Base-by-base conservation (phyloP, 2,888 invertebrate genomes). In the Sinohyriopsis cumingii region DNA sequence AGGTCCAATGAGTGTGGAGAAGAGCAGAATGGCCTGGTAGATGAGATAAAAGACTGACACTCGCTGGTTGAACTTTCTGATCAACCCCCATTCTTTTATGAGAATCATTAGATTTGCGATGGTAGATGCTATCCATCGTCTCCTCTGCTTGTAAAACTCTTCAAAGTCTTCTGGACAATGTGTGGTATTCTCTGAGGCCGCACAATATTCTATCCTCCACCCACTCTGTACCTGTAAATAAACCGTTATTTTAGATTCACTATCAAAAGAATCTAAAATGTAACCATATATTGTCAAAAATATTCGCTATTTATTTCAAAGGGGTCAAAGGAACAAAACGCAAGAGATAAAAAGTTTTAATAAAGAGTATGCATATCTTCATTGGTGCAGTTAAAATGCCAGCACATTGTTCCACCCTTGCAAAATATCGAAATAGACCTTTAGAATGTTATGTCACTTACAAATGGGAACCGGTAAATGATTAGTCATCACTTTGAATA, bases 131-230 rank as follows among this genome's bases (percentile, higher is more conserved):
- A 87, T 82, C 88, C 88, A 88, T 15, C 88, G 76, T 15, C 88
- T 66, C 54, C 88, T 64, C 68, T 88, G 88, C 73, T 87, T 88
- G 78, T 82, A 88, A 73, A 87, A 88, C 71, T 88, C 88, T 57
- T 87, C 87, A 78, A 87, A 88, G 19, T 87, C 84, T 59, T 83
- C 82, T 0, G 88, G 88, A 71, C 87, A 87, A 68, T 85, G 82
- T 1, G 88, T 88, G 63, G 82, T 78, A 77, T 86, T 85, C 63
- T 82, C 82, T 20, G 87, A 82, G 0, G 86, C 87, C 0, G 88
- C 88, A 69, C 87, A 87, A 72, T 88, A 88, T 65, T 87, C 88
- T 22, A 88, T 84, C 7, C 88, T 69, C 88, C 88, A 88, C 2
- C 88, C 88, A 71, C 82, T 82, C 65, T 86, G 85, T 1, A 86